Evolutionary conservation across 1,140 invertebrate species (phyloP), one percentile per base, ranked within the genome.

Genomic region (Dolichoris vasculosae): DNA sequence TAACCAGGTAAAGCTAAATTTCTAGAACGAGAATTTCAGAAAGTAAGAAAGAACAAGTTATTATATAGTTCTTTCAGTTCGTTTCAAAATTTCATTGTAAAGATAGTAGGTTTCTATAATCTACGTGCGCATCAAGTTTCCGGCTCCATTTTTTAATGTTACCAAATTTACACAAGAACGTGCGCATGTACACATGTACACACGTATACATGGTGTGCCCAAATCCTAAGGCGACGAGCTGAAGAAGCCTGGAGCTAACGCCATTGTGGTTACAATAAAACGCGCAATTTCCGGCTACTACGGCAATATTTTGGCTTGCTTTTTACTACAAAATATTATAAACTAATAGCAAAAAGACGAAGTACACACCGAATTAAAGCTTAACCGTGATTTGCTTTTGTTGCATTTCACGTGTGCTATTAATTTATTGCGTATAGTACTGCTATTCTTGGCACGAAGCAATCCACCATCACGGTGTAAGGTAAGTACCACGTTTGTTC

Each of bases 401-500:
- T 73, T 40, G 23, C 2, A 35, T 43, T 73, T 26, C 2, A 13
- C 9, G 23, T 11, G 26, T 40, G 38, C 26, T 43, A 8, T 0
- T 1, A n/a, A 63, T 38, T 63, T 63, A 8, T 35, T 40, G 4
- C 30, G 20, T 59, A 7, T 40, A 79, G 23, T 77, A 20, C 46
- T 63, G 35, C n/a, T 63, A 23, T 23, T 78, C 17, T 30, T 32
- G 20, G n/a, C 26, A 32, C 40, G 59, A 23, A 48, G 43, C 15
- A 67, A 84, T 59, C 64, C 64, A 84, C 75, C 75, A 84, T 84
- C 59, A 84, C 64, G 46, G 59, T 43, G 8, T 40, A 26, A 84
- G 83, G 83, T 55, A 51, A 76, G 76, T 40, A 30, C 30, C 35
- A 48, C n/a, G 32, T 69, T 73, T 26, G 51, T 48, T 83, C 23